A percentile compares a stretch with the other conserved stretches of the same genome.
Conservation (phyloP, 2,888 invertebrate genomes). For the Diploptera punctata region DNA sequence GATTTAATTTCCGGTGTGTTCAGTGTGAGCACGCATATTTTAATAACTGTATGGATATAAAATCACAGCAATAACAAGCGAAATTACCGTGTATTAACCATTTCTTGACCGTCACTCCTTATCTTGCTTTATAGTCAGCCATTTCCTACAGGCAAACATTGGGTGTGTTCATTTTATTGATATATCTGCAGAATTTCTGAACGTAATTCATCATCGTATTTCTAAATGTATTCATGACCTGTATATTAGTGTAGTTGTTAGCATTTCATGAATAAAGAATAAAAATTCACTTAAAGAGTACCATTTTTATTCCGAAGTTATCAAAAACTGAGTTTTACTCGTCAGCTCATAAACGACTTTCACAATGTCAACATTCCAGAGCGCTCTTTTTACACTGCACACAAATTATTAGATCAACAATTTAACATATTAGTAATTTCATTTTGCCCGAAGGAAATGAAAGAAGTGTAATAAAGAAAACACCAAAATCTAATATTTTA, state of each 20-base stretch:
- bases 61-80: background rate
- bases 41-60: background rate
- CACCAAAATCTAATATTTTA: too few species aligned
- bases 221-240: too few species aligned
- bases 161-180: constrained; percentile 32
- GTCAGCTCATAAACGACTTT: too few species aligned
- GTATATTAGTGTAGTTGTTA: too few species aligned
- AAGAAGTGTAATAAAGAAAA: too few species aligned
- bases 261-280: too few species aligned
- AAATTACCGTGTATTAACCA: constrained; percentile 23
- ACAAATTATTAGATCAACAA: too few species aligned
- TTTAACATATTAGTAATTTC: too few species aligned
- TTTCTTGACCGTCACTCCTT: constrained; percentile 21
- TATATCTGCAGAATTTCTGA: background rate
- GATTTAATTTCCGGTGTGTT: background rate
- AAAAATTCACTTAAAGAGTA: too few species aligned
- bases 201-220: constrained; percentile 2
- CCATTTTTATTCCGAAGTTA: background rate
- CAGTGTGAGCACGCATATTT: background rate
- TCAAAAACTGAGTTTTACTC: background rate
- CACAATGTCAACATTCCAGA: too few species aligned
- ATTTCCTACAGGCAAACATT: constrained; percentile 34
- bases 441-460: too few species aligned
- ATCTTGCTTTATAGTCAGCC: constrained; percentile 28
- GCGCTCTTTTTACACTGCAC: too few species aligned